phyloP scores from a whole-genome alignment of 2,113 vertebrate genomes.

The Otocyon megalotis region DNA sequence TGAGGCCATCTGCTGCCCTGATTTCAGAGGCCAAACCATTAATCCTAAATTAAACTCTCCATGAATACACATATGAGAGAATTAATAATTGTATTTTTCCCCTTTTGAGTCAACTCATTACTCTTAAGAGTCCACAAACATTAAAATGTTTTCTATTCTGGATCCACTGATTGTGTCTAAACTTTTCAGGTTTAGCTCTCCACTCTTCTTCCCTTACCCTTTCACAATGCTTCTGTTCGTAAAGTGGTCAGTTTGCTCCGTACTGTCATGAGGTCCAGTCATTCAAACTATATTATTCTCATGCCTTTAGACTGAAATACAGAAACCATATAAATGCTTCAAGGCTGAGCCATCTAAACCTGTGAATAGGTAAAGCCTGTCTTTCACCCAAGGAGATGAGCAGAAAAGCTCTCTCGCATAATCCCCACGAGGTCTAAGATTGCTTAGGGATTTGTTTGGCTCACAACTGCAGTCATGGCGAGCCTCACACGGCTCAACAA shows the following conservation, averaged over 20 bases:
- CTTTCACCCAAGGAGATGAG: not conserved
- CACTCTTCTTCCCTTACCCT: not conserved
- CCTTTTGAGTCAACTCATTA: not conserved
- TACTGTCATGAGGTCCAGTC: not conserved
- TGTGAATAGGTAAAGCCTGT: not conserved
- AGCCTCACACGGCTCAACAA: not conserved
- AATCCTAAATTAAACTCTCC: not conserved
- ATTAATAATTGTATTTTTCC: not conserved
- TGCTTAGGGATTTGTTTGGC: not conserved
- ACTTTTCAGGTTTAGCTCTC: not conserved
- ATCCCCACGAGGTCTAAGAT: not conserved
- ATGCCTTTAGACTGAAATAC: not conserved
- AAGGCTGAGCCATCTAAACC: not conserved
- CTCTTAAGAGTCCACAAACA: not conserved
- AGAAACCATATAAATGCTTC: not conserved
- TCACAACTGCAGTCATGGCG: not conserved
- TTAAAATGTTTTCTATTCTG: not conserved
- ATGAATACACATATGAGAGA: not conserved
- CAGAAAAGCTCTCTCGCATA: not conserved
- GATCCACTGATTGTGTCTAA: not conserved
- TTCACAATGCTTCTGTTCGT: not conserved
- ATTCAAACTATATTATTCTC: not conserved
- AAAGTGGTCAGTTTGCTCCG: not conserved
- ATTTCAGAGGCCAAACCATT: not conserved
- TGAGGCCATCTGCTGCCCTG: not conserved